Percentiles rank a stretch among this genome's conserved stretches.
Evolutionary conservation across 2,797 vertebrate species (phyloP).

Genomic region (Rhabdomys pumilio): DNA sequence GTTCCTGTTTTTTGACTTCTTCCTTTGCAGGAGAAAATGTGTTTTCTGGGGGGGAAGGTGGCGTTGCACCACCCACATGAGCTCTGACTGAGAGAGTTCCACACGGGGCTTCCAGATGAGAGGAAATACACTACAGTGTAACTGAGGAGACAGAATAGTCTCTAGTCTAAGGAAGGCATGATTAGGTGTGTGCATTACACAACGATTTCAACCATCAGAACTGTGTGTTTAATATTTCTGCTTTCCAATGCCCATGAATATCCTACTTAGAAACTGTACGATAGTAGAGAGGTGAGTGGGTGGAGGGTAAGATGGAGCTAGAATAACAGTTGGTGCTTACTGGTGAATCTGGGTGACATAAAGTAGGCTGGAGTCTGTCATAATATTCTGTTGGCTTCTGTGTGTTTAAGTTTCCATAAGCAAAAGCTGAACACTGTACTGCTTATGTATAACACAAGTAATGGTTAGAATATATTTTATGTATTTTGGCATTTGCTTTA

Average conservation of each 20-base stretch:
- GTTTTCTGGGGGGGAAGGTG: background rate
- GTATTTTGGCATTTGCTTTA: conserved; percentile 57
- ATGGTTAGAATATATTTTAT: conserved; percentile 53
- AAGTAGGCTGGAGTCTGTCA: background rate
- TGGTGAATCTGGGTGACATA: background rate
- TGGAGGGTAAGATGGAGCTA: background rate
- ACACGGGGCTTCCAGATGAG: background rate
- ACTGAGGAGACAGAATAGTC: background rate
- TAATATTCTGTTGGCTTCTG: conserved; percentile 46
- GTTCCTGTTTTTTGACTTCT: conserved; percentile 26
- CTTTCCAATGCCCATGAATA: background rate
- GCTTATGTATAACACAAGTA: conserved; percentile 48
- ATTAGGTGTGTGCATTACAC: background rate
- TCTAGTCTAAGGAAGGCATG: background rate
- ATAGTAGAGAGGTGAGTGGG: background rate
- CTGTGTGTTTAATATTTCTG: background rate
- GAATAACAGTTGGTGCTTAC: background rate
- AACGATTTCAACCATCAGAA: background rate
- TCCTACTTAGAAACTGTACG: conserved; percentile 8
- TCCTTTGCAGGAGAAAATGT: background rate
- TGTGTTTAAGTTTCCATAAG: conserved; percentile 29
- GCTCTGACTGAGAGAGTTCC: background rate
- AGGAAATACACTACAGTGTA: background rate
- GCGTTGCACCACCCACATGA: background rate
- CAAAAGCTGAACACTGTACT: conserved; percentile 36